Conservation (phyloP, 2,113 vertebrate genomes). For the Cariama cristata region DNA sequence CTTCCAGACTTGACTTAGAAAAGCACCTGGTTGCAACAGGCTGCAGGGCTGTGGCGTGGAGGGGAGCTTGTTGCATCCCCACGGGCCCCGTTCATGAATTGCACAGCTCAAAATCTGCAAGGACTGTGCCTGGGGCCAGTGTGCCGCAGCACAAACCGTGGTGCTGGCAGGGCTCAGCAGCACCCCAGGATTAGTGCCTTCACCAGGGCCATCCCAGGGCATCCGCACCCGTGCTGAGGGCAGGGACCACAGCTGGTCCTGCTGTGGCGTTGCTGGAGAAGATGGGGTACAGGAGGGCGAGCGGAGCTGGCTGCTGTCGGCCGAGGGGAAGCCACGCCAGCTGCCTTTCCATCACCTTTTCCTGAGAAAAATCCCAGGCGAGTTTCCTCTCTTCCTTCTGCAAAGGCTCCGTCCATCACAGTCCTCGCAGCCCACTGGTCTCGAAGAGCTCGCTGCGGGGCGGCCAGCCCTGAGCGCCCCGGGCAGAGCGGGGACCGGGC, state of each 20-base stretch:
- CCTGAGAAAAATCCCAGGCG: not conserved
- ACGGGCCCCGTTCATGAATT: fast-evolving
- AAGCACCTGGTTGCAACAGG: not conserved
- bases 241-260: not conserved
- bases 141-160: fast-evolving
- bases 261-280: not conserved
- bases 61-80: fast-evolving
- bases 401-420: not conserved
- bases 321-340: not conserved
- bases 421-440: not conserved
- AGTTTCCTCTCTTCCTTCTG: not conserved
- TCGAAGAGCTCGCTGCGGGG: not conserved
- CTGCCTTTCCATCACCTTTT: not conserved
- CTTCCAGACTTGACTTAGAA: not conserved
- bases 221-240: not conserved
- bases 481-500: not conserved
- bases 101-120: not conserved
- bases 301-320: not conserved
- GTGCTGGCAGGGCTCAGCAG: not conserved
- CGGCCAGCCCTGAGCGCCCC: not conserved
- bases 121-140: fast-evolving
- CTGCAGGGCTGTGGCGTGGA: not conserved
- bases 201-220: not conserved
- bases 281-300: not conserved
- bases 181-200: not conserved